These are phyloP conservation scores for Helicoverpa zea DNA, from an alignment of 1,140 invertebrate genomes.

Conservation along the genomic window DNA sequence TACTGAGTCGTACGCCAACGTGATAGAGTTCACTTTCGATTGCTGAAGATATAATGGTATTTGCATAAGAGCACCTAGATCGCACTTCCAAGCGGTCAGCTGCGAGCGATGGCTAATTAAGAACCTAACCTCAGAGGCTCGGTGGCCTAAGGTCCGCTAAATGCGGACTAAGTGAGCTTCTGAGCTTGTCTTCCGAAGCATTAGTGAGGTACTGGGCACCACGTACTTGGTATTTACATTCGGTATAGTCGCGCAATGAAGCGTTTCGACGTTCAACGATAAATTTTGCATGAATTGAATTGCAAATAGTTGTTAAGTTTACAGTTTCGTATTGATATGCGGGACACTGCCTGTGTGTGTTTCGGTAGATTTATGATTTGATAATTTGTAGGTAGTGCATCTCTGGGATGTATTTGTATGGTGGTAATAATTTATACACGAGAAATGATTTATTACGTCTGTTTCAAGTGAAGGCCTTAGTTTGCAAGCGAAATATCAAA, in stretches of 20 bases:
- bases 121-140: slow-evolving; percentile 75
- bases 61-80: slow-evolving; percentile 57
- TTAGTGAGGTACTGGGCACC: slow-evolving; percentile 50
- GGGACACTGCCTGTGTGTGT: slow-evolving; percentile 38
- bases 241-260: slow-evolving; percentile 43
- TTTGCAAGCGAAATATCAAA: no score
- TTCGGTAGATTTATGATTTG: slow-evolving; percentile 43
- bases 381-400: slow-evolving; percentile 40
- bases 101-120: slow-evolving; percentile 82
- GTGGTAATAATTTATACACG: background rate
- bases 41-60: slow-evolving; percentile 7
- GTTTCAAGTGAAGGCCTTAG: no score
- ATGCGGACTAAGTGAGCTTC: slow-evolving; percentile 78
- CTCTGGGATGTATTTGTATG: background rate
- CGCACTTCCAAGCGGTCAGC: slow-evolving; percentile 76
- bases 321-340: slow-evolving; percentile 51
- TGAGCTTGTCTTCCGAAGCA: slow-evolving; percentile 71
- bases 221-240: slow-evolving; percentile 56
- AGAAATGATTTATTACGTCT: background rate
- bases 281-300: slow-evolving; percentile 63
- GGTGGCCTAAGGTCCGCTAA: slow-evolving; percentile 77
- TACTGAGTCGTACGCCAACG: slow-evolving; percentile 13
- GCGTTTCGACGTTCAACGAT: slow-evolving; percentile 51
- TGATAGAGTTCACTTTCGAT: slow-evolving; percentile 46
- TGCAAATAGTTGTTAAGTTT: slow-evolving; percentile 57